Percentiles rank a stretch among this genome's conserved stretches.
Conservation (phyloP, 2,113 vertebrate genomes). For the Stigmatopora nigra region DNA sequence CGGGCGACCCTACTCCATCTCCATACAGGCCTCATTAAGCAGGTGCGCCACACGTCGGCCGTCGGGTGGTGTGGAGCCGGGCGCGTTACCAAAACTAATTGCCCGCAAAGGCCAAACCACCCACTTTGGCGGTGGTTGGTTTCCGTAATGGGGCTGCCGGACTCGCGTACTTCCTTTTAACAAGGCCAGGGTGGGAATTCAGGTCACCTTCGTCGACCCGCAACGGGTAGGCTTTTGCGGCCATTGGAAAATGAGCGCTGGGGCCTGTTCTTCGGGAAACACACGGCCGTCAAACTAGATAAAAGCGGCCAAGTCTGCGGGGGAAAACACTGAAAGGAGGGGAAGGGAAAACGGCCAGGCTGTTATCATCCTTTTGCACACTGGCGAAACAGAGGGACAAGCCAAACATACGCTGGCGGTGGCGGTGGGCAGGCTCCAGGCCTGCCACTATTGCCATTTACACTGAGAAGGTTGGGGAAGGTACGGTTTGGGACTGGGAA, state of each 20-base stretch:
- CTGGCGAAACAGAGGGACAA: conserved; percentile 45
- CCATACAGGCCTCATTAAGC: conserved; percentile 74
- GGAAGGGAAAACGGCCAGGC: conserved; percentile 52
- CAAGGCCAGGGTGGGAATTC: neutral
- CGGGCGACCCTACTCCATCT: conserved; percentile 68
- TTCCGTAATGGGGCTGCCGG: conserved; percentile 10
- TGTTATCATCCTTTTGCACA: conserved; percentile 65
- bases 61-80: too few species aligned
- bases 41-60: conserved; percentile 69
- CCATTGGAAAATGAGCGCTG: too few species aligned
- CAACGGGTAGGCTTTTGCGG: too few species aligned
- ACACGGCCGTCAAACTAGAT: conserved; percentile 44
- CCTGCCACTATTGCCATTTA: conserved; percentile 5
- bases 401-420: conserved; percentile 55
- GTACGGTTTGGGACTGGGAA: neutral
- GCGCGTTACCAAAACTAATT: conserved; percentile 45
- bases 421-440: conserved; percentile 29
- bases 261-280: too few species aligned
- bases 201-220: conserved; percentile 6
- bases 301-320: conserved; percentile 31
- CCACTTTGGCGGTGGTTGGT: conserved; percentile 22
- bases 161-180: conserved; percentile 15
- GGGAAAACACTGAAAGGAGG: conserved; percentile 33
- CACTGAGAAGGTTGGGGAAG: neutral
- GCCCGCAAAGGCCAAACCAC: conserved; percentile 32